phyloP scores from a whole-genome alignment of 2,888 invertebrate species.

The Tenthredo notha region DNA sequence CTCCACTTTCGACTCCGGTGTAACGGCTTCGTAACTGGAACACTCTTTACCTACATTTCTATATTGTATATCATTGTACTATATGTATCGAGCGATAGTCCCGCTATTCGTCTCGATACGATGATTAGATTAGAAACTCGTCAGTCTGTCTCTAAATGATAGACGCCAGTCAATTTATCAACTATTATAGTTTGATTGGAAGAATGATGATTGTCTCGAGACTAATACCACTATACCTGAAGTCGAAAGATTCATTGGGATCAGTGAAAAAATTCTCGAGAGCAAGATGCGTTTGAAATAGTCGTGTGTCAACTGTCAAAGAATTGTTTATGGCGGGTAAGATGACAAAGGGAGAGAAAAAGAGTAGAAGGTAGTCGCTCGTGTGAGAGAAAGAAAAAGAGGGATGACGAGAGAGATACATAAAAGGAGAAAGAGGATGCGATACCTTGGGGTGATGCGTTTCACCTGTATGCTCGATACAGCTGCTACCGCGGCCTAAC shows the following conservation, averaged over 20 bases:
- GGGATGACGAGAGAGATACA: neutral
- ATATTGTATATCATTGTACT: neutral
- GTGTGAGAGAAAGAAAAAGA: conserved; percentile 52
- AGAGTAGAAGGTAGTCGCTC: conserved; percentile 53
- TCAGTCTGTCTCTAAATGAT: neutral
- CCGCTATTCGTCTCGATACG: neutral
- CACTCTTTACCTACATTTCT: neutral
- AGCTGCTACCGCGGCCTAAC: conserved; percentile 57
- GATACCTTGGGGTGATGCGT: conserved; percentile 53
- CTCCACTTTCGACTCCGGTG: neutral
- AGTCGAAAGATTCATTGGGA: neutral
- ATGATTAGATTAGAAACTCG: neutral
- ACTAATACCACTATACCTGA: neutral
- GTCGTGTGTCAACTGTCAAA: conserved; percentile 52
- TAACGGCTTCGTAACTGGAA: neutral
- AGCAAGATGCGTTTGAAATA: neutral
- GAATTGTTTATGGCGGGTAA: conserved; percentile 53
- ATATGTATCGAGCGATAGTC: neutral
- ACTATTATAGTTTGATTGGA: neutral
- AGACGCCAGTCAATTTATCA: neutral
- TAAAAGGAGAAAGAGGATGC: conserved; percentile 49
- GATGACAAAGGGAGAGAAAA: conserved; percentile 35
- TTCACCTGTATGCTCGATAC: conserved; percentile 52
- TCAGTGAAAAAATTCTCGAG: neutral
- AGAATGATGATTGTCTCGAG: neutral